Evolutionary conservation across 2,113 vertebrate genomes (phyloP).

Genomic region (Aptenodytes patagonicus): DNA sequence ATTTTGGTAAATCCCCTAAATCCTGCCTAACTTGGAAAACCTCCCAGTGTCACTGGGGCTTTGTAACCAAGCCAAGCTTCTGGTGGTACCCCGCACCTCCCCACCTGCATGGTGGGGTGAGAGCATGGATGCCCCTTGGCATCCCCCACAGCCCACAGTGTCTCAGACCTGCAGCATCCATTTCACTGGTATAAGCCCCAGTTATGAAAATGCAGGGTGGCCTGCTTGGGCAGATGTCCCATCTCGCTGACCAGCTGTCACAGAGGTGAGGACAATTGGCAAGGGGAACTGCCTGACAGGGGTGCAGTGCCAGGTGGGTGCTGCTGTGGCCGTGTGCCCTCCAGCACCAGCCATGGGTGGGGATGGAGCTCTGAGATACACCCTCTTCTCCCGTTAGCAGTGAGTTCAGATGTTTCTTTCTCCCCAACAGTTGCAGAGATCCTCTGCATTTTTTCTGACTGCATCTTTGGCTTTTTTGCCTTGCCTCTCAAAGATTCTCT

Average conservation of each 20-base stretch:
- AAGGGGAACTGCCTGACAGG: neutral
- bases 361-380: neutral
- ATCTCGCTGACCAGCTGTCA: neutral
- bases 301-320: fast-evolving
- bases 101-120: fast-evolving
- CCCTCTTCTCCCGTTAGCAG: neutral
- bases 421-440: neutral
- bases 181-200: neutral
- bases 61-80: neutral
- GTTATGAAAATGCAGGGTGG: neutral
- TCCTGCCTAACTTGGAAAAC: neutral
- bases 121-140: fast-evolving
- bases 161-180: neutral
- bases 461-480: neutral
- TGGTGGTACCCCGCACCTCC: fast-evolving
- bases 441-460: neutral
- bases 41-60: neutral
- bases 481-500: neutral
- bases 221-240: neutral
- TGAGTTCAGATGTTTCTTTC: neutral
- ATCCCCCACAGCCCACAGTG: fast-evolving
- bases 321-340: neutral
- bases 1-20: neutral
- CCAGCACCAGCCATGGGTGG: neutral
- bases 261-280: neutral